Evolutionary conservation across 1,140 invertebrate genomes (phyloP).

Genomic region (Amyelois transitella): DNA sequence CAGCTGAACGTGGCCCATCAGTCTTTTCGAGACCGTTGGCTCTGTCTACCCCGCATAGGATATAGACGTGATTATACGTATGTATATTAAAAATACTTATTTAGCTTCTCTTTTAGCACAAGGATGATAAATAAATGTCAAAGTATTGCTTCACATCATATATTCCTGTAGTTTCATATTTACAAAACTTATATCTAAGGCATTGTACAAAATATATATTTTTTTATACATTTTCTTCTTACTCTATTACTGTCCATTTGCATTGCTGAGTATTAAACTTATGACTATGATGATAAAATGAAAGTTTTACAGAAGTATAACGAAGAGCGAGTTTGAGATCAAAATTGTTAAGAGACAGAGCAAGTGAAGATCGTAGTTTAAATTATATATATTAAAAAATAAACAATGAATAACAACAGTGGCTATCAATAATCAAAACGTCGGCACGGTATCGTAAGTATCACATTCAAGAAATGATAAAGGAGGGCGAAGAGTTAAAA

Average conservation of each 20-base stretch:
- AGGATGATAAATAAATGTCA: no score
- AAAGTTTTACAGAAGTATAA: slow-evolving; percentile 11
- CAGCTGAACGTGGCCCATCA: no score
- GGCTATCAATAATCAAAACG: neutral
- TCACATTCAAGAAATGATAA: neutral
- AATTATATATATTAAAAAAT: neutral
- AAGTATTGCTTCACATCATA: slow-evolving; percentile 48
- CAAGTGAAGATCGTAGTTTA: neutral
- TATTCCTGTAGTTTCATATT: slow-evolving; percentile 56
- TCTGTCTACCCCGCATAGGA: no score
- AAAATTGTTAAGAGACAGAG: neutral
- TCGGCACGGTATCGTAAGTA: neutral
- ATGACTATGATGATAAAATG: slow-evolving; percentile 24
- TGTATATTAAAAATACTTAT: no score
- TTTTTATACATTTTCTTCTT: slow-evolving; percentile 56
- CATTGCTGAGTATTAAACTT: slow-evolving; percentile 41
- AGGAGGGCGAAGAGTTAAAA: neutral
- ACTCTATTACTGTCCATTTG: slow-evolving; percentile 65
- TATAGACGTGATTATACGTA: no score
- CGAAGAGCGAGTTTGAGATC: neutral
- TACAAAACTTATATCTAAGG: slow-evolving; percentile 59
- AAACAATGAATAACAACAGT: neutral
- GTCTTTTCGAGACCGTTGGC: no score
- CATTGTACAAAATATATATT: slow-evolving; percentile 29
- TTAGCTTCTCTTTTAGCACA: no score